Percentiles rank a stretch among this genome's conserved stretches.
phyloP scores from a whole-genome alignment of 1,140 invertebrate genomes.

The Anastatus disparis region DNA sequence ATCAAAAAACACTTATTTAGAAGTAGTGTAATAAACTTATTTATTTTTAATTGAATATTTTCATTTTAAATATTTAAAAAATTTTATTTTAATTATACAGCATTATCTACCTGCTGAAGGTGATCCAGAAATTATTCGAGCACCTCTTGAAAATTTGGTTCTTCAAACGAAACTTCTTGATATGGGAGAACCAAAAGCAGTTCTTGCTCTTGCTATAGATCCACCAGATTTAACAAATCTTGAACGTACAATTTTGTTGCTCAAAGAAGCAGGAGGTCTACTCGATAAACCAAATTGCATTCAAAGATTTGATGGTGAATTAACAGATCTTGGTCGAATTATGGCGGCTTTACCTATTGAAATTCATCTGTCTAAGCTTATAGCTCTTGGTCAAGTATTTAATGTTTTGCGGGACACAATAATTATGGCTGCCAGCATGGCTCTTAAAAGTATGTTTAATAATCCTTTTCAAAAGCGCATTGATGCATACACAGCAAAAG shows the following conservation, averaged over 20 bases:
- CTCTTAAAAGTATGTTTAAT: conserved; percentile 83
- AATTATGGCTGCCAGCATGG: conserved; percentile 88
- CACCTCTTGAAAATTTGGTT: conserved; percentile 86
- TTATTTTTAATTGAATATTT: too few relatives aligned
- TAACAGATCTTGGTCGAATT: conserved; percentile 87
- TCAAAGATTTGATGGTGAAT: conserved; percentile 79
- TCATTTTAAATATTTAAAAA: too few relatives aligned
- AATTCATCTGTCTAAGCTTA: conserved; percentile 83
- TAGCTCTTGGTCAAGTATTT: conserved; percentile 89
- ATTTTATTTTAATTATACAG: too few relatives aligned
- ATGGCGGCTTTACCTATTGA: conserved; percentile 87
- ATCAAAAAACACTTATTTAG: too few relatives aligned
- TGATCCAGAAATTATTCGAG: conserved; percentile 81
- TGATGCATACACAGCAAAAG: conserved; percentile 80
- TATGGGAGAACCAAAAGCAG: conserved; percentile 83
- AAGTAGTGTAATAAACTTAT: too few relatives aligned
- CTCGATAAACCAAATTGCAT: neutral
- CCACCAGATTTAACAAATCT: conserved; percentile 89
- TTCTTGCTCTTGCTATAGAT: conserved; percentile 86
- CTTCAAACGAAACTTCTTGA: conserved; percentile 85
- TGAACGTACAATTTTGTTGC: conserved; percentile 78
- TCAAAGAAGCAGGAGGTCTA: conserved; percentile 88
- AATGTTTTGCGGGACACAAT: conserved; percentile 86
- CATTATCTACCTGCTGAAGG: too few relatives aligned
- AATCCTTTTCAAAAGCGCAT: conserved; percentile 77